Evolutionary conservation across 1,140 invertebrate genomes (phyloP).

Genomic region (Drosophila pseudoananassae): DNA sequence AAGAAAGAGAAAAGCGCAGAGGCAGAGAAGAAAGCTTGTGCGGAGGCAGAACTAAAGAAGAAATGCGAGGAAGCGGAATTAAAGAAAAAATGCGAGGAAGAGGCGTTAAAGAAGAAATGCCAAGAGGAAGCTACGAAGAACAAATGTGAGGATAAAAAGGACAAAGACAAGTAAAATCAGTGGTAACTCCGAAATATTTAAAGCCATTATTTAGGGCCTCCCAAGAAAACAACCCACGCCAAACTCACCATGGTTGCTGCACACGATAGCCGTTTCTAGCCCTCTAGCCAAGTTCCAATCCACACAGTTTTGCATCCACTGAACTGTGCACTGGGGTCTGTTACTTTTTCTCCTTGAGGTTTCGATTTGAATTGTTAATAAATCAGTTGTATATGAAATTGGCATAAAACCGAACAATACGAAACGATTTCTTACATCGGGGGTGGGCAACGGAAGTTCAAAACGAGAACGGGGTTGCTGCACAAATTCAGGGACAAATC

Average conservation of each 20-base stretch:
- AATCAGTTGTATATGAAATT: constrained; percentile 46
- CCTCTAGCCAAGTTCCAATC: background rate
- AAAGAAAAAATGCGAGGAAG: constrained; percentile 19
- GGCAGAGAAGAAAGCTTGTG: constrained; percentile 1
- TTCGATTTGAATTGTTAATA: constrained; percentile 75
- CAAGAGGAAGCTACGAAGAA: background rate
- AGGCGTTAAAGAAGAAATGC: background rate
- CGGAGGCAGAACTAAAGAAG: constrained; percentile 2
- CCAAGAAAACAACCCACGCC: background rate
- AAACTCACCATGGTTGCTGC: constrained; percentile 10
- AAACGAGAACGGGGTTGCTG: constrained; percentile 66
- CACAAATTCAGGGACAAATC: constrained; percentile 73
- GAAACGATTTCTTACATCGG: constrained; percentile 28
- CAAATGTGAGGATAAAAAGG: constrained; percentile 6
- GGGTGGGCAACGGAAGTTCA: constrained; percentile 51
- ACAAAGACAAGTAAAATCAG: constrained; percentile 24
- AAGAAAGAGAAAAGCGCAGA: background rate
- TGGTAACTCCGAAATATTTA: background rate
- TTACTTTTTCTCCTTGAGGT: constrained; percentile 30
- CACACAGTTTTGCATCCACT: background rate
- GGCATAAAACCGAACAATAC: constrained; percentile 61
- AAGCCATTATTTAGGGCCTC: background rate
- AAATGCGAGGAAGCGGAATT: constrained; percentile 8
- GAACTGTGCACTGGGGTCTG: background rate
- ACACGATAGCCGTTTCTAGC: background rate